Evolutionary conservation across 1,140 invertebrate species (phyloP), one percentile per base, ranked within the genome.

Genomic region (Mya arenaria): DNA sequence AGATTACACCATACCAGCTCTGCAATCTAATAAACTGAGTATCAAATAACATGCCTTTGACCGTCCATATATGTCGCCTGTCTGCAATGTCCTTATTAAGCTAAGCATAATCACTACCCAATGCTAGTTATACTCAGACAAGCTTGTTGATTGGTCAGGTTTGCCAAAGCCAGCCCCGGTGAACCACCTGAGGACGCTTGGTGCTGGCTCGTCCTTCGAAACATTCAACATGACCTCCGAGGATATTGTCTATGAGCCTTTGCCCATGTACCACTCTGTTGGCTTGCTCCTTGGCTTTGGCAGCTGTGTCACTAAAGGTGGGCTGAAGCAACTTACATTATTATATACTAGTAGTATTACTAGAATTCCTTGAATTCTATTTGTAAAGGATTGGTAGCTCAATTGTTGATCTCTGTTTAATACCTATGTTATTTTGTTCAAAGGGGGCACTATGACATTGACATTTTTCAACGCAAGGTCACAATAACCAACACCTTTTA

Each of bases 191-290:
- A 68, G 60, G 60, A 66, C 63, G 17, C 60, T 72, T 17, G 56
- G 39, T 6, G 19, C 83, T 10, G 74, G 82, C 0, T 37, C 23
- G 30, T 36, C 34, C 1, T 77, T 81, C 80, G 55, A 37, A 0
- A 28, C 28, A 4, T 80, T 86, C 39, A 66, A 75, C 10, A 72
- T 86, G 17, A 69, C 41, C 23, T 56, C 80, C 17, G 56, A 84
- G 17, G 90, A 91, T 58, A 62, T 86, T 2, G 19, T 85, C 0
- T 91, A 90, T 48, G 81, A 84, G 30, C 58, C 73, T 19, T 74
- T 90, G n/a, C 90, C 90, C n/a, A 82, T 91, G 36, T 90, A 89
- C 77, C 90, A 91, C 69, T 87, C 85, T 44, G 72, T 85, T 13
- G 88, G 81, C 2, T 83, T 84, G 1, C 55, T 87, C 15, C 48